phyloP scores from a whole-genome alignment of 2,113 vertebrate genomes.

The Cheirogaleus medius region DNA sequence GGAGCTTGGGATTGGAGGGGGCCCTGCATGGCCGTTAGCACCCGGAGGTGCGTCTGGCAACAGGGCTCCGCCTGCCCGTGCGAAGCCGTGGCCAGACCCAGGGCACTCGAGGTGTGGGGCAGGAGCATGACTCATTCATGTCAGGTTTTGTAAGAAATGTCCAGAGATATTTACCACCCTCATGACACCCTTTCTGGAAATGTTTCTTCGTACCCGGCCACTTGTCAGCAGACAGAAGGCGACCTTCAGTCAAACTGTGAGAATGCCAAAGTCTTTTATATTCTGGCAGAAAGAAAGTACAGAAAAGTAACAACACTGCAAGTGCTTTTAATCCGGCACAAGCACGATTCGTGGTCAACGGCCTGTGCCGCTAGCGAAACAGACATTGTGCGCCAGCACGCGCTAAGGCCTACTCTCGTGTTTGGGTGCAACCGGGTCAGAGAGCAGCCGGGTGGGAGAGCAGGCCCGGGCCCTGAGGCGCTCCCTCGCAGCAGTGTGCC shows the following conservation, averaged over 20 bases:
- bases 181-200: not conserved
- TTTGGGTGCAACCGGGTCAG: not conserved
- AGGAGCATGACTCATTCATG: not conserved
- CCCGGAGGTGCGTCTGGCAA: fast-evolving
- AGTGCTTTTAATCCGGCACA: not conserved
- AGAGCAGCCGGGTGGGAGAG: not conserved
- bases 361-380: not conserved
- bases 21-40: fast-evolving
- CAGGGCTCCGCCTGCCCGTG: fast-evolving
- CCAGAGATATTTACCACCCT: not conserved
- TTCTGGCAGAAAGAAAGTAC: not conserved
- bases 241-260: not conserved
- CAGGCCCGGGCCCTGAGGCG: not conserved
- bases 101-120: fast-evolving
- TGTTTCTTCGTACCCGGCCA: not conserved
- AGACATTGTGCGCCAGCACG: not conserved
- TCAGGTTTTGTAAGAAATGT: not conserved
- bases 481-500: not conserved
- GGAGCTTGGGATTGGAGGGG: not conserved
- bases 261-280: not conserved
- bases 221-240: not conserved
- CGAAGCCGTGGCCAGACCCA: fast-evolving
- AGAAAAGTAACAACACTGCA: not conserved
- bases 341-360: not conserved
- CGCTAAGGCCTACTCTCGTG: not conserved